Evolutionary conservation across 2,113 vertebrate species (phyloP), one percentile per base, ranked within the genome.

Genomic region (Marmota monax): DNA sequence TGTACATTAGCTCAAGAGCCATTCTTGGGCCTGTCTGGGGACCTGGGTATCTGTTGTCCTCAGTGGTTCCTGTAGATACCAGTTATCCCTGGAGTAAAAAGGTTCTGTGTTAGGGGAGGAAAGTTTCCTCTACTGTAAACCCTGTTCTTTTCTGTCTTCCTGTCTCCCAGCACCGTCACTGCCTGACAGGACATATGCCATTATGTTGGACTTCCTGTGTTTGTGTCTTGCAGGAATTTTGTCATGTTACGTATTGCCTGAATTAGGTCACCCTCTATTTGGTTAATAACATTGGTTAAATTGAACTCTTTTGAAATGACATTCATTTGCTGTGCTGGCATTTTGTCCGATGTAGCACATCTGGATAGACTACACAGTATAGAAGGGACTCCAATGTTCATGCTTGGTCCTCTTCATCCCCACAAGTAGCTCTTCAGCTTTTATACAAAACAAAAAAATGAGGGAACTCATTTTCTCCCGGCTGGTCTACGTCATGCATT

Each of bases 11-110:
- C 63, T 88, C 67, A 37, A 42, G 85, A 92, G 88, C 84, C 77
- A 7, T 32, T 34, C 23, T 94, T 0, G 9, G 88, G 72, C 18
- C 69, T 84, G 34, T 85, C 95, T 92, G 67, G 96, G 92, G 84
- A 96, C 72, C 37, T 37, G 51, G 63, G 58, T 22, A 37, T 84
- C 92, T 96, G 67, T 92, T 96, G 77, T 94, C 90, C 94, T 95
- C 9, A 11, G 2, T 61, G 77, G 83, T 85, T 89, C 80, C 96
- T 27, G 0, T 94, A 87, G 85, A 79, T 73, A 95, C 72, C 72
- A 45, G 72, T n/a, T 34, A 20, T 70, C 88, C 39, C 82, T 72
- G 48, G 53, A 86, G 95, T 61, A 29, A 79, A 11, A 1, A 69
- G 65, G 67, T 48, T 37, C 48, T 74, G 83, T 16, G 6, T 84